A percentile compares a stretch with the other conserved stretches of the same genome.
Conservation (phyloP, 1,140 invertebrate species). For the Glossosoma conforme region DNA sequence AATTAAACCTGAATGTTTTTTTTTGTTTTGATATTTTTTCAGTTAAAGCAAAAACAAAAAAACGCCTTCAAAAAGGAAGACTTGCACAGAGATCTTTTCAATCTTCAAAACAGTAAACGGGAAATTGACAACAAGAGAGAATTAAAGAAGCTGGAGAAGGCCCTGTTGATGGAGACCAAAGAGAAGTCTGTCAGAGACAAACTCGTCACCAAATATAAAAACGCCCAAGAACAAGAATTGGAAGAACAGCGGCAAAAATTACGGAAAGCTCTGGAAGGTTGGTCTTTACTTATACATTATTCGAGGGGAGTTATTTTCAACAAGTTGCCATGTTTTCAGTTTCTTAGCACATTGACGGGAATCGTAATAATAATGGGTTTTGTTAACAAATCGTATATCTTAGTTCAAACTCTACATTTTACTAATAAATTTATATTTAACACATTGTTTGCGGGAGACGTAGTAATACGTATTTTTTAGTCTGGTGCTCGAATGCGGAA, state of each 20-base stretch:
- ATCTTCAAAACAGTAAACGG: background rate
- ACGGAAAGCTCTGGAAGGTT: conserved; percentile 52
- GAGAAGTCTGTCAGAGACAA: conserved; percentile 40
- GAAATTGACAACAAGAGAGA: conserved; percentile 28
- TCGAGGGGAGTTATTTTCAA: background rate
- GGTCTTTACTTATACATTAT: background rate
- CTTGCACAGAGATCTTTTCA: conserved; percentile 2
- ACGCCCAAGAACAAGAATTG: conserved; percentile 50
- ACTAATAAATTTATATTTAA: too few relatives aligned
- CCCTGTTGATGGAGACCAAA: conserved; percentile 14
- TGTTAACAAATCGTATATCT: too few relatives aligned
- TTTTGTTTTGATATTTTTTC: background rate
- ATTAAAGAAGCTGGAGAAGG: conserved; percentile 29
- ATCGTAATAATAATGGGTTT: too few relatives aligned
- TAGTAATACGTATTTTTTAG: too few relatives aligned
- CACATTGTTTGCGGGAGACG: too few relatives aligned
- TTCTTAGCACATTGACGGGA: too few relatives aligned
- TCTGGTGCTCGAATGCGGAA: too few relatives aligned
- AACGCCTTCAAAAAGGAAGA: conserved; percentile 6
- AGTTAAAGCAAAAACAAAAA: conserved; percentile 15
- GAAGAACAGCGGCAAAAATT: conserved; percentile 52
- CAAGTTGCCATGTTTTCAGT: too few relatives aligned
- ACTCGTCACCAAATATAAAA: conserved; percentile 51
- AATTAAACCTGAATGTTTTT: too few relatives aligned
- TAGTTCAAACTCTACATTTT: too few relatives aligned